Conservation (phyloP, 1,140 invertebrate genomes). For the Palaemon carinicauda region DNA sequence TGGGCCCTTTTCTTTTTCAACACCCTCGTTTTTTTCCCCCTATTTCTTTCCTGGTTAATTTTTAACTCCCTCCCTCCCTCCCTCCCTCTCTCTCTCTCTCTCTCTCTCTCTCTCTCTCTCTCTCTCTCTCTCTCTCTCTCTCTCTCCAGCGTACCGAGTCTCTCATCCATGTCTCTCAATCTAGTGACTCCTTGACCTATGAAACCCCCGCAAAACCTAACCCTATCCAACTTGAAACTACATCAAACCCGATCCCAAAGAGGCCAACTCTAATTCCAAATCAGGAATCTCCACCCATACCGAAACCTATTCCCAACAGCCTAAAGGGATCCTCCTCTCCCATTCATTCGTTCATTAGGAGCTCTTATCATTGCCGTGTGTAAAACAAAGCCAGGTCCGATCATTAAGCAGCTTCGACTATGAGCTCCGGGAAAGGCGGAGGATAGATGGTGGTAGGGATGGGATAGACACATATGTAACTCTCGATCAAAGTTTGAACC, state of each 20-base stretch:
- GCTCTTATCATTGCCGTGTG: slow-evolving; percentile 30
- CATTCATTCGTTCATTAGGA: slow-evolving; percentile 15
- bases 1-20: not conserved
- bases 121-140: not conserved
- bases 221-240: not conserved
- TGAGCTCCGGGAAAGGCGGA: not conserved
- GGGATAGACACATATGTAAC: not conserved
- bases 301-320: too few relatives aligned
- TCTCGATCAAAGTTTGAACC: too few relatives aligned
- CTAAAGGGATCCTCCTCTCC: not conserved
- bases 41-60: not conserved
- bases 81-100: not conserved
- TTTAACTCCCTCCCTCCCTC: not conserved
- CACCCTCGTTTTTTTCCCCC: not conserved
- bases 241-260: not conserved
- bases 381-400: slow-evolving; percentile 12
- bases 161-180: not conserved
- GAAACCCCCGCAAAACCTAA: not conserved
- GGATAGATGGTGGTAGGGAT: too few relatives aligned
- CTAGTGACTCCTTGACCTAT: too few relatives aligned
- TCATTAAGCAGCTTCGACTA: slow-evolving; percentile 22
- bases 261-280: too few relatives aligned
- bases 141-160: not conserved
- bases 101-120: not conserved
- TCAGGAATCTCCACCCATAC: too few relatives aligned